Evolutionary conservation across 2,888 invertebrate species (phyloP), one percentile per base, ranked within the genome.

Genomic region (Lepas anatifera): DNA sequence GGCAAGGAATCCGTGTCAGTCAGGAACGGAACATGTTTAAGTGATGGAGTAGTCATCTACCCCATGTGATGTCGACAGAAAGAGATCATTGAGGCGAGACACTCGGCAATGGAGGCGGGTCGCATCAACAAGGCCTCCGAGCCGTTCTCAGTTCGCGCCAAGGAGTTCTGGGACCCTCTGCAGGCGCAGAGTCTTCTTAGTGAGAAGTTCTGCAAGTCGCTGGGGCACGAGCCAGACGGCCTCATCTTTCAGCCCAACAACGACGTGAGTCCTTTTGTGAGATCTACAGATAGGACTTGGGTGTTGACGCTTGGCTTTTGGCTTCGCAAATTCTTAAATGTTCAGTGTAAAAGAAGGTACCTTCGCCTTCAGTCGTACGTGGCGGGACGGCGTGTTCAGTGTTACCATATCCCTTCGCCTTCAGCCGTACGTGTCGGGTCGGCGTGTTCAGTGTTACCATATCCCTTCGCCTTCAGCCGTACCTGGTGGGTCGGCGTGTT

Each of bases 161-260:
- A 99, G 79, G 88, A 90, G 35, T 99, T 99, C 81, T 97, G 91
- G 90, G 90, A 91, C 68, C 81, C 95, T 70, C 83, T 85, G 0
- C 85, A 86, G 79, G 85, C 92, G 0, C 83, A 81, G 7, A 85
- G 84, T 75, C 81, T 93, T 66, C 80, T 93, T 6, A 87, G 90
- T 22, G 90, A 91, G 64, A 92, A 92, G 77, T 98, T 99, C 81
- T 87, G 89, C 0, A 87, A 87, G 75, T 86, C 88, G 46, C 82
- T 99, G 27, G 84, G 87, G 0, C 99, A 99, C 78, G 96, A 98
- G 79, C 96, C 97, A 0, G 99, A 99, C 78, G 99, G 99, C 29
- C 84, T 99, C 22, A 95, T 99, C 77, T 99, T 98, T 79, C 99
- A 99, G 79, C 99, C 99, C 0, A 85, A 89, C 0, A 84, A 85